A percentile compares a stretch with the other conserved stretches of the same genome.
Evolutionary conservation across 2,797 vertebrate species (phyloP).

Genomic region (Muscicapa striata): DNA sequence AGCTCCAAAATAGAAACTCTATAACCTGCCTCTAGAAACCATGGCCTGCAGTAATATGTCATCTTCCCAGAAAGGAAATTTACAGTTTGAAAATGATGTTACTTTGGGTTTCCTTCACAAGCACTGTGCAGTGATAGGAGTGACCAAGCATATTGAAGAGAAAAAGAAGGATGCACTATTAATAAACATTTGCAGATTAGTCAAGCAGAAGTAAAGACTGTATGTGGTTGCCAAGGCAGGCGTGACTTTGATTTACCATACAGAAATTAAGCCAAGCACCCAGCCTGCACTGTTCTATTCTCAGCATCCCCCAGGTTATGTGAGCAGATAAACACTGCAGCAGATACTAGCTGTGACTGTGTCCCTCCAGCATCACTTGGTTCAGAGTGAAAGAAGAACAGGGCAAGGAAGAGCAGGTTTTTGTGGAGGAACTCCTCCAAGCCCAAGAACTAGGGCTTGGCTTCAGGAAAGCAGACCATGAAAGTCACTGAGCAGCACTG

Average conservation of each 20-base stretch:
- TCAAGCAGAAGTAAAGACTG: neutral
- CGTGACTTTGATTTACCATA: neutral
- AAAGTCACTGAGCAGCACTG: neutral
- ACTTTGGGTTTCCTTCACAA: neutral
- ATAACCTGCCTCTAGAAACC: neutral
- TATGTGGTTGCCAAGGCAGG: neutral
- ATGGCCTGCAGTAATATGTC: neutral
- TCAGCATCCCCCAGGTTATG: neutral
- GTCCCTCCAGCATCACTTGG: neutral
- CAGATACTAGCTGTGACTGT: neutral
- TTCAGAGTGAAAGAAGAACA: neutral
- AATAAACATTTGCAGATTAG: constrained; percentile 17
- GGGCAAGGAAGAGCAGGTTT: neutral
- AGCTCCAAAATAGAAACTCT: neutral
- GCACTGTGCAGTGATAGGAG: neutral
- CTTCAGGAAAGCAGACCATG: neutral
- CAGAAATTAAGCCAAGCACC: neutral
- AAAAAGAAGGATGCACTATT: neutral
- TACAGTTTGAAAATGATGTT: neutral
- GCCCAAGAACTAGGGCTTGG: neutral
- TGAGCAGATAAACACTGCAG: neutral
- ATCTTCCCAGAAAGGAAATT: neutral
- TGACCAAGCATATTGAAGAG: neutral
- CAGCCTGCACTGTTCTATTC: neutral
- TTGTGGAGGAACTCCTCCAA: neutral